Evolutionary conservation across 2,113 vertebrate species (phyloP), one percentile per base, ranked within the genome.

Genomic region (Malurus melanocephalus): DNA sequence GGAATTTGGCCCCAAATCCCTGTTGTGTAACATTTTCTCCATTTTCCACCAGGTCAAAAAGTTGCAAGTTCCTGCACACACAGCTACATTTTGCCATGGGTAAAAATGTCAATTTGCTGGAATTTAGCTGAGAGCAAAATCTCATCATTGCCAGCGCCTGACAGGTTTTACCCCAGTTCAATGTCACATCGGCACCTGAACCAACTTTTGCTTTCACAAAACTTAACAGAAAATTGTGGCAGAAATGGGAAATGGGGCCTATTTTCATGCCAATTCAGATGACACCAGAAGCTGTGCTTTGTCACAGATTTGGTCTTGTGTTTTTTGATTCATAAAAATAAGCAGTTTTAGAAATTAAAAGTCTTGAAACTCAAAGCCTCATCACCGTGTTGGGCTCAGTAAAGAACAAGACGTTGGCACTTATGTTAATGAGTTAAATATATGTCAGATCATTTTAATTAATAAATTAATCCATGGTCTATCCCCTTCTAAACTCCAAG

Each of bases 51-150:
- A 11, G 77, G 77, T 91, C 83, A 84, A 21, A 38, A 72, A 87
- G 43, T 35, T 62, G 13, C 43, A 93, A 93, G 9, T 55, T 90
- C 79, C 59, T 59, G 74, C 80, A 84, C 73, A 33, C 56, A 35
- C 3, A 30, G 57, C 62, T 80, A 59, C 62, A 48, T 93, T 94
- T 90, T 90, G 86, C 90, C 86, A 76, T 2, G 48, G 90, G 86
- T 93, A 66, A 93, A 93, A 95, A 76, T 85, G 90, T 93, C 90
- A 88, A 33, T 79, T 93, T 82, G 74, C 78, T 85, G 80, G 90
- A 91, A 85, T 93, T 93, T 95, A 69, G 94, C 92, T 88, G 85
- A 90, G 83, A 95, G 90, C 83, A 91, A 94, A 91, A 91, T 94
- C 88, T 79, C 90, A 43, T 89, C 92, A 35, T 81, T 65, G 13